Base-by-base conservation (phyloP, 2,888 invertebrate genomes). In the Latrodectus hesperus region DNA sequence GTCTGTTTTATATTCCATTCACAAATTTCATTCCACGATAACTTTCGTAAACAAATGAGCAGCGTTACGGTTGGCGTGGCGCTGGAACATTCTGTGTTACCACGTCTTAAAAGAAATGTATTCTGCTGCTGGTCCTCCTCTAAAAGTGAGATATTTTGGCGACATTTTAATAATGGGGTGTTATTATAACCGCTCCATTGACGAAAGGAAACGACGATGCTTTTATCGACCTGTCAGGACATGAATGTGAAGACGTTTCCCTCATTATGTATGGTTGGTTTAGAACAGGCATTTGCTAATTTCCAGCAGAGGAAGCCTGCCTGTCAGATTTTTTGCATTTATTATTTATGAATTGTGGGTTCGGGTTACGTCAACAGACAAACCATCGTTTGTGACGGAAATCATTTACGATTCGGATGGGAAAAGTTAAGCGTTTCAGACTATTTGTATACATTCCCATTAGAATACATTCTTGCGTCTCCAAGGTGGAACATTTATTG, bases 21-120 rank as follows among this genome's bases (percentile, higher is more conserved):
- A 60, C 60, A 60, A 14, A 60, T 16, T 16, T 38, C 12, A 60
- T 12, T n/a, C 12, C 12, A 60, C 60, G 60, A 60, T 60, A 10
- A 60, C n/a, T 60, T 60, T 60, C 60, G 60, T 60, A 60, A 60
- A 60, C 60, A 60, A 60, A 60, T 60, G 60, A 60, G 60, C 60
- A 12, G n/a, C 16, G 60, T 60, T n/a, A 60, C 60, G 60, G 14
- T 60, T 60, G 60, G 60, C 60, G n/a, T 16, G 38, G 60, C n/a
- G n/a, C 12, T 16, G 60, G 60, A 60, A 60, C 16, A 60, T 60
- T n/a, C 6, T 60, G 60, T n/a, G n/a, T n/a, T 60, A 60, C n/a
- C 60, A 60, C 60, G 60, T 60, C 60, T 60, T 60, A 12, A 60
- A 60, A 60, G 60, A n/a, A 60, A 60, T 60, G n/a, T 14, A 60